Evolutionary conservation across 2,888 invertebrate species (phyloP).

Genomic region (Ernsta delagoae): DNA sequence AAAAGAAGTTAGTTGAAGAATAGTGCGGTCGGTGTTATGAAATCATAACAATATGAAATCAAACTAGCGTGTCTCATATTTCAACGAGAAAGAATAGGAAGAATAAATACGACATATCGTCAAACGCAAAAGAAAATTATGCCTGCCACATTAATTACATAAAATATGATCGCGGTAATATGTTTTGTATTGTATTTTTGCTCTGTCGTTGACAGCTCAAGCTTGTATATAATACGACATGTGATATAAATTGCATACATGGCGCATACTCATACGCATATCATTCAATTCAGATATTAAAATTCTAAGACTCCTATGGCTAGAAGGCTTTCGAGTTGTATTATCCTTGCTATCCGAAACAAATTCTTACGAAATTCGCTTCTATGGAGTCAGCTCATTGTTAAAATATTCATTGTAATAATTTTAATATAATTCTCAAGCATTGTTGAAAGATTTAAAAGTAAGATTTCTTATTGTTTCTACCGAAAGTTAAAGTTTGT

Average conservation of each 20-base stretch:
- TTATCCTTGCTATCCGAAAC: too few relatives aligned
- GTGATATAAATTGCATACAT: too few relatives aligned
- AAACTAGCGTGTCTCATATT: slow-evolving; percentile 50
- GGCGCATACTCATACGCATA: too few relatives aligned
- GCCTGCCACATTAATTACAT: slow-evolving; percentile 61
- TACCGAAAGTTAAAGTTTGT: background rate
- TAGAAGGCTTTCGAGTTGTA: too few relatives aligned
- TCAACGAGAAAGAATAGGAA: slow-evolving; percentile 55
- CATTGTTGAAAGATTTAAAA: slow-evolving; percentile 17
- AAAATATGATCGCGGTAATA: too few relatives aligned
- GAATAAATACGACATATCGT: slow-evolving; percentile 59
- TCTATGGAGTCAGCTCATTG: background rate
- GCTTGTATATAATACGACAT: too few relatives aligned
- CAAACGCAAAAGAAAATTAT: slow-evolving; percentile 67
- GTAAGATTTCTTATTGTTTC: slow-evolving; percentile 9
- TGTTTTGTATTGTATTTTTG: too few relatives aligned
- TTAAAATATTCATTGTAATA: slow-evolving; percentile 13
- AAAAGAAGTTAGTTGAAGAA: slow-evolving; percentile 30
- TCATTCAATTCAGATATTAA: too few relatives aligned
- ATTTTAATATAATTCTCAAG: slow-evolving; percentile 15
- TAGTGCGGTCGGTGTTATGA: slow-evolving; percentile 19
- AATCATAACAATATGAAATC: slow-evolving; percentile 25
- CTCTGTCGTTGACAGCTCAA: too few relatives aligned
- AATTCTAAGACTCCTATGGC: too few relatives aligned
- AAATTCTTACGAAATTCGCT: background rate